A percentile compares a stretch with the other conserved stretches of the same genome.
phyloP scores from a whole-genome alignment of 2,888 invertebrate genomes.

The Bimastos eiseni region DNA sequence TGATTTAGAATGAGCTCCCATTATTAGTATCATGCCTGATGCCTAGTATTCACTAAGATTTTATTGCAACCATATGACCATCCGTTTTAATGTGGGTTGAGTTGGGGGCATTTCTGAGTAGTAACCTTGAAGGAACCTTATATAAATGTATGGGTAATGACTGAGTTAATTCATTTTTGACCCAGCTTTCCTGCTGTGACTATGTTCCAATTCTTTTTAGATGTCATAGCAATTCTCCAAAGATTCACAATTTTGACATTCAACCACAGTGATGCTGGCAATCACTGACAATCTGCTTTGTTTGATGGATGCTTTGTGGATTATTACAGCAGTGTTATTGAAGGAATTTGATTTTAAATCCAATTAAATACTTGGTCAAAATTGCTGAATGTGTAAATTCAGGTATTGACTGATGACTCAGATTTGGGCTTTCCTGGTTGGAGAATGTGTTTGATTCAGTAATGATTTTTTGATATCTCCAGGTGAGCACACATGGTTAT shows the following conservation, averaged over 20 bases:
- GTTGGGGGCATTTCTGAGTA: too few species aligned
- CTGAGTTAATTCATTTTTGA: not conserved
- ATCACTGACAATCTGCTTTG: too few species aligned
- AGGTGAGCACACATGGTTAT: constrained; percentile 85
- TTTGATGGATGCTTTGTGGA: not conserved
- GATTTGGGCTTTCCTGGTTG: not conserved
- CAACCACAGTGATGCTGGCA: not conserved
- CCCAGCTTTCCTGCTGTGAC: not conserved
- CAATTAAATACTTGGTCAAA: not conserved
- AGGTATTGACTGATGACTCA: not conserved
- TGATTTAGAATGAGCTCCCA: too few species aligned
- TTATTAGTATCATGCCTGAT: too few species aligned
- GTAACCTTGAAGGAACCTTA: too few species aligned
- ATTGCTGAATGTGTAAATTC: not conserved
- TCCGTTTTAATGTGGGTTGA: too few species aligned
- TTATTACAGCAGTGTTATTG: not conserved
- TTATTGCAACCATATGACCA: too few species aligned
- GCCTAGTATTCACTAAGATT: too few species aligned
- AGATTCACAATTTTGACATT: not conserved
- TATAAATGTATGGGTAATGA: too few species aligned
- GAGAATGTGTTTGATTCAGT: not conserved
- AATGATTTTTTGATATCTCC: constrained; percentile 10
- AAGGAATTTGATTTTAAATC: not conserved
- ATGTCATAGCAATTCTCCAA: not conserved
- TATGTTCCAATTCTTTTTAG: not conserved